These are phyloP conservation scores for Podarcis cretensis DNA, from an alignment of 2,113 vertebrate species.

Conservation along the genomic window DNA sequence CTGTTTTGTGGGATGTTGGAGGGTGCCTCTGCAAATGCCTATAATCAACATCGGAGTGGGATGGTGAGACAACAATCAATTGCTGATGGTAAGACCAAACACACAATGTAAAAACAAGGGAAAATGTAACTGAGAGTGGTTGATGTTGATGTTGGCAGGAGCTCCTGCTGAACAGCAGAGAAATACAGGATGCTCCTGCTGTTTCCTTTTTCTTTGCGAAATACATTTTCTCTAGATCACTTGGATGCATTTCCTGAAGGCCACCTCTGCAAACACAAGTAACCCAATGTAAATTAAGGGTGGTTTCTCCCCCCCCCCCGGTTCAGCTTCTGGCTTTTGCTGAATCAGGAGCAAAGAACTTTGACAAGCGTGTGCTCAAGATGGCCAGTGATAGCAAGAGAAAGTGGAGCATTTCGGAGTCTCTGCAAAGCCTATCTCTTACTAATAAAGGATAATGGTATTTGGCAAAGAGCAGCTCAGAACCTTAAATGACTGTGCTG, in stretches of 20 bases:
- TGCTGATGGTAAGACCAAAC: conserved; percentile 63
- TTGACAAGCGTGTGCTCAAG: conserved; percentile 41
- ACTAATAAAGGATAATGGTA: conserved; percentile 43
- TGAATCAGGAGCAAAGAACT: conserved; percentile 61
- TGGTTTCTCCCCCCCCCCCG: conserved; percentile 9
- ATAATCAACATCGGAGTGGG: conserved; percentile 52
- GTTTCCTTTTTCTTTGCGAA: conserved; percentile 72
- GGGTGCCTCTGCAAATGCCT: conserved; percentile 48
- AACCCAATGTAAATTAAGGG: conserved; percentile 50
- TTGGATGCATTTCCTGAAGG: conserved; percentile 67
- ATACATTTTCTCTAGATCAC: conserved; percentile 64
- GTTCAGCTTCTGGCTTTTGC: conserved; percentile 51
- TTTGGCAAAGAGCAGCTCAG: conserved; percentile 32
- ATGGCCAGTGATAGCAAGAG: conserved; percentile 43
- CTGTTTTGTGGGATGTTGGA: background rate
- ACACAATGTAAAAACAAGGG: conserved; percentile 65
- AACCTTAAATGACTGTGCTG: conserved; percentile 58
- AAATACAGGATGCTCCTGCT: conserved; percentile 78
- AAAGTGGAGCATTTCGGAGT: conserved; percentile 2
- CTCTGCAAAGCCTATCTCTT: conserved; percentile 16
- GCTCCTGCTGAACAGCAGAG: conserved; percentile 74
- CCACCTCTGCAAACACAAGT: conserved; percentile 68
- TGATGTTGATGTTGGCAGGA: conserved; percentile 77
- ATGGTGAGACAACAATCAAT: conserved; percentile 62
- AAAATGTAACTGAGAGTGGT: conserved; percentile 72